A percentile compares a stretch with the other conserved stretches of the same genome.
phyloP scores from a whole-genome alignment of 2,797 vertebrate genomes.

The Myiotriccus ornatus region DNA sequence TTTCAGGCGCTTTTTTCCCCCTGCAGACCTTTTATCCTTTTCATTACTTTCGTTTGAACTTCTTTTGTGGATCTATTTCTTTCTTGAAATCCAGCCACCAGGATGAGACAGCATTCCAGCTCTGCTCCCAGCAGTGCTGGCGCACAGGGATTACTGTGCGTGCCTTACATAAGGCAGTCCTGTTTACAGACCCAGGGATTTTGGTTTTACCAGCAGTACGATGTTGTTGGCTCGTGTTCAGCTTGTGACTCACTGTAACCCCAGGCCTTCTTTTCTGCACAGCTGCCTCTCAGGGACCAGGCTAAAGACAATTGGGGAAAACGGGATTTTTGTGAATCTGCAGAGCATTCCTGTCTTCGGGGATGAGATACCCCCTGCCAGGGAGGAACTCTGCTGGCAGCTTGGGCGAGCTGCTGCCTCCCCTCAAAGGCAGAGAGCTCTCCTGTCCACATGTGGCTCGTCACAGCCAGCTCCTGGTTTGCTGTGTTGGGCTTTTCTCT shows the following conservation, averaged over 20 bases:
- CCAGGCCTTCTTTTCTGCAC: conserved; percentile 17
- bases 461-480: not conserved
- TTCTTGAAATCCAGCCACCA: not conserved
- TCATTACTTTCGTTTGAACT: not conserved
- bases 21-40: not conserved
- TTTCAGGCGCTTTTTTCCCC: not conserved
- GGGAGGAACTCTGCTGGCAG: not conserved
- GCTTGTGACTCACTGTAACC: conserved; percentile 18
- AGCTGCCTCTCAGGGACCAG: not conserved
- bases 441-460: fast-evolving
- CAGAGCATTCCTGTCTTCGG: not conserved
- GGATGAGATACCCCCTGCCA: not conserved
- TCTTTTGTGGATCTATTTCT: not conserved
- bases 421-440: not conserved
- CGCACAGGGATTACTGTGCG: not conserved
- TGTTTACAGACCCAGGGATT: conserved; percentile 6
- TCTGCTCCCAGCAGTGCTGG: not conserved
- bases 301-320: not conserved
- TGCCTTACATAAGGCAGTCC: conserved; percentile 17
- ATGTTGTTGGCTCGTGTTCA: not conserved
- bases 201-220: conserved; percentile 5
- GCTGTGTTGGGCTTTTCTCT: not conserved
- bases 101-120: not conserved
- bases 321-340: not conserved
- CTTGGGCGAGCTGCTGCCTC: not conserved